Conservation (phyloP, 2,888 invertebrate species). For the Galerucella nymphaeae region DNA sequence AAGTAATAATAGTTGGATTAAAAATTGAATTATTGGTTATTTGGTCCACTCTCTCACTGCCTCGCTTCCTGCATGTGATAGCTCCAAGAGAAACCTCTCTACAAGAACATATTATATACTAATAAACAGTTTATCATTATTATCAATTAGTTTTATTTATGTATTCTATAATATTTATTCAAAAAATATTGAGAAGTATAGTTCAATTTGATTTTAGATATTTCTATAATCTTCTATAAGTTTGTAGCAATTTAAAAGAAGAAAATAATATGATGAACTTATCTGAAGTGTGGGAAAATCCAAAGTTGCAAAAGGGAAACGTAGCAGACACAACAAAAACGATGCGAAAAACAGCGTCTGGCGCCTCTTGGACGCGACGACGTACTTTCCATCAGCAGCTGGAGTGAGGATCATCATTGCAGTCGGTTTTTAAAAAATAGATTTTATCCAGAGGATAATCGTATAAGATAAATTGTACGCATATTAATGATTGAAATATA, state of each 20-base stretch:
- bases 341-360: conserved; percentile 45
- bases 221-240: neutral
- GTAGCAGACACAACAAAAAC: conserved; percentile 45
- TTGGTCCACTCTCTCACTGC: no score
- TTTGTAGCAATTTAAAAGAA: neutral
- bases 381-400: conserved; percentile 25
- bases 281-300: conserved; percentile 17
- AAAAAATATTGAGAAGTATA: neutral
- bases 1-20: no score
- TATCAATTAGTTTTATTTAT: no score
- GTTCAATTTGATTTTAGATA: neutral
- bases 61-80: no score
- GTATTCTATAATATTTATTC: no score
- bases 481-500: neutral
- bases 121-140: no score
- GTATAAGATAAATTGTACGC: neutral
- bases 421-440: neutral
- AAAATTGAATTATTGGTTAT: no score
- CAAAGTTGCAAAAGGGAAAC: conserved; percentile 34
- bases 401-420: conserved; percentile 16
- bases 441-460: neutral
- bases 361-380: conserved; percentile 54
- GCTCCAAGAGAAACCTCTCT: no score
- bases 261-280: neutral
- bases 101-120: no score